These are phyloP conservation scores for Listrodromus nycthemerus DNA, from an alignment of 2,888 invertebrate species.

Conservation along the genomic window DNA sequence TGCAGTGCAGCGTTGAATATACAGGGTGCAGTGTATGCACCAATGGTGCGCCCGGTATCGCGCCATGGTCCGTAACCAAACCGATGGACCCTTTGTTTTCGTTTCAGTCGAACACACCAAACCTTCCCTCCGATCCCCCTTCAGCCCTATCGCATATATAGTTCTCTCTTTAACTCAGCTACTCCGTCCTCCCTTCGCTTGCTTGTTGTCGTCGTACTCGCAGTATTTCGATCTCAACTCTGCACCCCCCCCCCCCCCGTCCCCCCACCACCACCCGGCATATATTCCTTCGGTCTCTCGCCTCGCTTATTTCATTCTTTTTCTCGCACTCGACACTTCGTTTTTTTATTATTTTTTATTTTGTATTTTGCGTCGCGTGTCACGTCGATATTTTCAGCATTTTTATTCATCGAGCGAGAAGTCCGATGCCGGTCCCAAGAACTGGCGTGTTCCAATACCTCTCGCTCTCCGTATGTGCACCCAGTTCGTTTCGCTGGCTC, in stretches of 20 bases:
- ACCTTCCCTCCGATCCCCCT: constrained; percentile 47
- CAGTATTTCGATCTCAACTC: constrained; percentile 29
- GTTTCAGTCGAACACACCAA: constrained; percentile 75
- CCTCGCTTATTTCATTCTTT: constrained; percentile 34
- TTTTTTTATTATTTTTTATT: constrained; percentile 36
- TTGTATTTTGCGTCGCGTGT: constrained; percentile 66
- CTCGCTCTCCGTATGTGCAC: constrained; percentile 9
- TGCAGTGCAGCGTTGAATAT: constrained; percentile 28
- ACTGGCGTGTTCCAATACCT: constrained; percentile 16
- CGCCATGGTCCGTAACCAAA: constrained; percentile 61
- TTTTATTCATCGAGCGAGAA: constrained; percentile 56
- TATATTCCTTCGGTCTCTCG: constrained; percentile 58
- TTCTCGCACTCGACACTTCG: constrained; percentile 5
- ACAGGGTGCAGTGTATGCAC: constrained; percentile 38
- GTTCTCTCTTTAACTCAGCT: constrained; percentile 60
- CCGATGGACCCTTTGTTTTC: constrained; percentile 80
- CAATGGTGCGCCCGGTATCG: constrained; percentile 51
- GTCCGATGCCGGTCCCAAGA: constrained; percentile 34
- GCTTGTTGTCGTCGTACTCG: constrained; percentile 39
- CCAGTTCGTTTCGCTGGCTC: constrained; percentile 1
- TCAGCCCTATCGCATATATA: constrained; percentile 30
- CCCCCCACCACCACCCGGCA: constrained; percentile 17
- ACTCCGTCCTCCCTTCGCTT: constrained; percentile 58
- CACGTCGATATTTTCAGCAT: constrained; percentile 71
- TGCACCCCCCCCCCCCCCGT: background rate